Evolutionary conservation across 2,888 invertebrate species (phyloP).

Genomic region (Chaetoderma sp.): DNA sequence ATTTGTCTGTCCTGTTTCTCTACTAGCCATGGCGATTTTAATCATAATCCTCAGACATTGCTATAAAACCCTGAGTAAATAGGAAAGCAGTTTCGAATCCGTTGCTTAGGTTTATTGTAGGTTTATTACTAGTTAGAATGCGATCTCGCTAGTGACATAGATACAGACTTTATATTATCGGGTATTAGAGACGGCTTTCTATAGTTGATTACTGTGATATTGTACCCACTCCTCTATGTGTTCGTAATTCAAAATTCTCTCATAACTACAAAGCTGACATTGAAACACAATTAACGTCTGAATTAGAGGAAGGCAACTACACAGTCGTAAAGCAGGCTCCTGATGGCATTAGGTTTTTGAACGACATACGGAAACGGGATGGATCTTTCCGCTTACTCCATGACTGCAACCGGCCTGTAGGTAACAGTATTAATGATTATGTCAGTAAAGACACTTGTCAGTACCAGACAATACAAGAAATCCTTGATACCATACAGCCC

Average conservation of each 20-base stretch:
- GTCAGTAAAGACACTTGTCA: not conserved
- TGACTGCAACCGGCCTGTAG: too few relatives aligned
- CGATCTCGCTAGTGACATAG: not conserved
- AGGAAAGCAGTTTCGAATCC: not conserved
- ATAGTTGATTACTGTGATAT: not conserved
- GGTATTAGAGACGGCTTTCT: not conserved
- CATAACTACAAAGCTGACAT: not conserved
- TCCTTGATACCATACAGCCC: not conserved
- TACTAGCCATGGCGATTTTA: not conserved
- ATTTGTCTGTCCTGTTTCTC: not conserved
- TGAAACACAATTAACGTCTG: not conserved
- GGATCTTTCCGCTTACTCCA: not conserved
- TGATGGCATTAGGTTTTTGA: not conserved
- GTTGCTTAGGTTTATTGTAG: not conserved
- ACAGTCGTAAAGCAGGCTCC: not conserved
- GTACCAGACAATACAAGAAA: not conserved
- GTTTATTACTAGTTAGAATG: not conserved
- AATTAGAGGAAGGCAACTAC: not conserved
- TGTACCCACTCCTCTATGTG: not conserved
- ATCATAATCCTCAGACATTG: not conserved
- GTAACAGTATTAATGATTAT: not conserved
- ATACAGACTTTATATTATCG: not conserved
- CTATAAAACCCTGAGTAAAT: not conserved
- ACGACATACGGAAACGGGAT: not conserved
- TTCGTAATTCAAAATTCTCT: not conserved